Evolutionary conservation across 1,140 invertebrate species (phyloP).

Genomic region (Callitettix versicolor): DNA sequence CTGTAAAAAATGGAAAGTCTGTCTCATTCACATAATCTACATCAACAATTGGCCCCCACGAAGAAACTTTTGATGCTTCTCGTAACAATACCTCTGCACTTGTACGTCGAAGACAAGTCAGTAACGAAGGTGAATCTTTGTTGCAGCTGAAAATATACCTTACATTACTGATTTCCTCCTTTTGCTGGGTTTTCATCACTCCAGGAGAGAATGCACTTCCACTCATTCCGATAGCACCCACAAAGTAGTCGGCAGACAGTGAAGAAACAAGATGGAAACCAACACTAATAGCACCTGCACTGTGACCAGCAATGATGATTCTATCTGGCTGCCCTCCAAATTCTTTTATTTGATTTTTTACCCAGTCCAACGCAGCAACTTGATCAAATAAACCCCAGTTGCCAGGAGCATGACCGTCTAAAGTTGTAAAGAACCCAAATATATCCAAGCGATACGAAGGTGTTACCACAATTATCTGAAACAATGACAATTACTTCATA

Average conservation of each 20-base stretch:
- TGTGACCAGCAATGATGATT: constrained; percentile 82
- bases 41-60: constrained; percentile 66
- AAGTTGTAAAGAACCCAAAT: constrained; percentile 84
- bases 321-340: constrained; percentile 79
- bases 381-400: constrained; percentile 90
- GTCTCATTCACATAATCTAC: constrained; percentile 49
- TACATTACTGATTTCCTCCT: constrained; percentile 43
- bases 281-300: constrained; percentile 62
- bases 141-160: constrained; percentile 53
- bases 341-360: constrained; percentile 69
- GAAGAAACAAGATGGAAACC: constrained; percentile 56
- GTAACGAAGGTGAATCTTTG: constrained; percentile 46
- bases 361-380: constrained; percentile 73
- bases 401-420: constrained; percentile 70
- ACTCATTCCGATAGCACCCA: constrained; percentile 59
- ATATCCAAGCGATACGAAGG: constrained; percentile 68
- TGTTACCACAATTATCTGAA: constrained; percentile 62
- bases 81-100: constrained; percentile 44
- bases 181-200: constrained; percentile 41
- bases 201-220: constrained; percentile 51
- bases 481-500: not conserved
- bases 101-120: constrained; percentile 54
- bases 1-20: constrained; percentile 50
- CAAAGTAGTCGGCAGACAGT: constrained; percentile 46
- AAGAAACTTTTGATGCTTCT: constrained; percentile 45